Evolutionary conservation across 23 tunicate genomes (phyloP).

Genomic region (Diplosoma virens): DNA sequence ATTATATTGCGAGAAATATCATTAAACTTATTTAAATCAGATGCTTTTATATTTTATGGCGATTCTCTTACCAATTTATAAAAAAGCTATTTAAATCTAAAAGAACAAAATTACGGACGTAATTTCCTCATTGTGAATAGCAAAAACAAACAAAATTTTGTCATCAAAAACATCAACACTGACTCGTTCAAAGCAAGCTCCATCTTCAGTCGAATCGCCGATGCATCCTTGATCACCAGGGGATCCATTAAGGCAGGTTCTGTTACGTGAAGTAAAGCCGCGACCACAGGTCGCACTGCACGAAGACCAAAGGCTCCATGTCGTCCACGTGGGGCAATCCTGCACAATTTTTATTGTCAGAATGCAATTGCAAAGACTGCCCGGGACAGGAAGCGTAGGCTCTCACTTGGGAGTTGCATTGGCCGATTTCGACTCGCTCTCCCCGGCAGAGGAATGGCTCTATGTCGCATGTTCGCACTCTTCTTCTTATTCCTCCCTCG

Average conservation of each 20-base stretch:
- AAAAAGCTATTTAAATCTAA: too few relatives aligned
- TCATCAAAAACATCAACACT: too few relatives aligned
- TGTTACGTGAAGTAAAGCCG: conserved; percentile 33
- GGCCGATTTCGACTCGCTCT: conserved; percentile 19
- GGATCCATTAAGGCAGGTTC: conserved; percentile 58
- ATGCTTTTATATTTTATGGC: too few relatives aligned
- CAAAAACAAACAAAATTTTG: too few relatives aligned
- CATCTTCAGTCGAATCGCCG: conserved; percentile 31
- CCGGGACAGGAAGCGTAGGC: too few relatives aligned
- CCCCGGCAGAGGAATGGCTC: conserved; percentile 46
- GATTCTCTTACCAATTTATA: too few relatives aligned
- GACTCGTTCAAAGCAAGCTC: conserved; percentile 17
- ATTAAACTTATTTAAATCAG: too few relatives aligned
- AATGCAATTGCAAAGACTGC: too few relatives aligned
- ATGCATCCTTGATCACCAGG: conserved; percentile 79
- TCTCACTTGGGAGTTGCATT: conserved; percentile 43
- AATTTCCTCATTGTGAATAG: too few relatives aligned
- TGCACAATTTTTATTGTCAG: too few relatives aligned
- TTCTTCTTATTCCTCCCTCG: conserved; percentile 44
- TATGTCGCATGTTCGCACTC: conserved; percentile 41
- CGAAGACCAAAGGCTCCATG: conserved; percentile 59
- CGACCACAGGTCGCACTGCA: conserved; percentile 81
- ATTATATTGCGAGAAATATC: too few relatives aligned
- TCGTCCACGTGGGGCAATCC: conserved; percentile 67
- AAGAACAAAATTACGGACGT: too few relatives aligned